Percentiles rank a stretch among this genome's conserved stretches.
These are phyloP conservation scores for Brienomyrus longianalis DNA, from an alignment of 2,113 vertebrate genomes.

Conservation along the genomic window DNA sequence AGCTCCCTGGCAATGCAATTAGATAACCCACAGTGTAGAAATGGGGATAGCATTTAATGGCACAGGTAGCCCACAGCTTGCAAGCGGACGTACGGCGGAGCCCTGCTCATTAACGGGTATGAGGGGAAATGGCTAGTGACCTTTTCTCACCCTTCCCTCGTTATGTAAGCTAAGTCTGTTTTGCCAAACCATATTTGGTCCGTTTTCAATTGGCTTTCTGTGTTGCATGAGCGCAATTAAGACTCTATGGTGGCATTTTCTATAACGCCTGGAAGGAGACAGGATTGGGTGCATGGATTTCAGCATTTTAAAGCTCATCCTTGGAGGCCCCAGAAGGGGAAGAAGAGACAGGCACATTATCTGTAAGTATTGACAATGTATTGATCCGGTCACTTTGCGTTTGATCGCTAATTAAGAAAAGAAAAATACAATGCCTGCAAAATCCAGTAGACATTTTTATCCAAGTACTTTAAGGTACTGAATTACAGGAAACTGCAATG, in stretches of 20 bases:
- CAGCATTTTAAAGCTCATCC: not conserved
- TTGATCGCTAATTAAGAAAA: not conserved
- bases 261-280: not conserved
- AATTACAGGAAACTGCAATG: not conserved
- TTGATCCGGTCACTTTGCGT: not conserved
- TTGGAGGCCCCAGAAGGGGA: not conserved
- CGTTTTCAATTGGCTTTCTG: not conserved
- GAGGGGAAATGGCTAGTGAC: not conserved
- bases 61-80: not conserved
- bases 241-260: not conserved
- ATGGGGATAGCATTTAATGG: slow-evolving; percentile 4
- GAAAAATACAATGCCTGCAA: not conserved
- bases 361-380: not conserved
- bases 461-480: not conserved
- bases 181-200: not conserved
- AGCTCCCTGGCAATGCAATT: slow-evolving; percentile 13
- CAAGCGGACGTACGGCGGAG: not conserved
- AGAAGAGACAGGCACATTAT: not conserved
- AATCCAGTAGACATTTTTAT: not conserved
- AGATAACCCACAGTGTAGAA: not conserved
- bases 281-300: not conserved
- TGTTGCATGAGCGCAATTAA: not conserved
- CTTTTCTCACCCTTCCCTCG: slow-evolving; percentile 5
- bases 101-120: slow-evolving; percentile 8
- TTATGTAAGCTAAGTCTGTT: slow-evolving; percentile 8